Evolutionary conservation across 2,888 invertebrate species (phyloP), one percentile per base, ranked within the genome.

Genomic region (Oithona nana): DNA sequence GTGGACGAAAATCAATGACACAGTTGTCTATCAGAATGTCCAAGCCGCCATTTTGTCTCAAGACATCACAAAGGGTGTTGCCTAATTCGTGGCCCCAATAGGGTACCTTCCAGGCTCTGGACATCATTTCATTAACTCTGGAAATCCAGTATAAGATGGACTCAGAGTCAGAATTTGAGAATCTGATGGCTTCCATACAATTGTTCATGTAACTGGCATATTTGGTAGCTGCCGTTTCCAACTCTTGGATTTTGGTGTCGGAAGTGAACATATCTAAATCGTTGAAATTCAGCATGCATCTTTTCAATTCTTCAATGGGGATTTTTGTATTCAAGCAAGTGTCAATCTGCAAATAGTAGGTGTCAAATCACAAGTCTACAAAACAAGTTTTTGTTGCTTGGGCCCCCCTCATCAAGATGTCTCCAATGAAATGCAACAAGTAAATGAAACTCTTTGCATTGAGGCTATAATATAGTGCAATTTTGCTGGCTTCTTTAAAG

Each of bases 31-130:
- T 87, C 24, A 66, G 58, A 4, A 75, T 69, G 71, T 94, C 90
- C 49, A 95, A 76, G 1, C 92, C 92, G 4, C 93, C 93, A 66
- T 86, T 87, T 63, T 80, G 81, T 67, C 92, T 79, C 63, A 97
- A 75, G 0, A 88, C 85, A 71, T 95, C 93, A 74, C 95, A 95
- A 57, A 97, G 77, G 6, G 86, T 85, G 71, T 88, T 89, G 30
- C 93, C 95, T 62, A 95, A 77, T 72, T 78, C 92, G 72, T 94
- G 88, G 0, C 95, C 95, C 70, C 89, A 87, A 0, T 89, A 88
- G 2, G 95, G 95, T 16, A 94, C 90, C 1, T 88, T 86, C 95
- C 97, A 97, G 20, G 97, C 94, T 73, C 88, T 84, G 64, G 83
- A 79, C 71, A 95, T 81, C 72, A 92, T 86, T 16, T 62, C 48